A percentile compares a stretch with the other conserved stretches of the same genome.
These are phyloP conservation scores for Oscheius sp. DNA, from an alignment of 2,888 invertebrate genomes.

Conservation along the genomic window DNA sequence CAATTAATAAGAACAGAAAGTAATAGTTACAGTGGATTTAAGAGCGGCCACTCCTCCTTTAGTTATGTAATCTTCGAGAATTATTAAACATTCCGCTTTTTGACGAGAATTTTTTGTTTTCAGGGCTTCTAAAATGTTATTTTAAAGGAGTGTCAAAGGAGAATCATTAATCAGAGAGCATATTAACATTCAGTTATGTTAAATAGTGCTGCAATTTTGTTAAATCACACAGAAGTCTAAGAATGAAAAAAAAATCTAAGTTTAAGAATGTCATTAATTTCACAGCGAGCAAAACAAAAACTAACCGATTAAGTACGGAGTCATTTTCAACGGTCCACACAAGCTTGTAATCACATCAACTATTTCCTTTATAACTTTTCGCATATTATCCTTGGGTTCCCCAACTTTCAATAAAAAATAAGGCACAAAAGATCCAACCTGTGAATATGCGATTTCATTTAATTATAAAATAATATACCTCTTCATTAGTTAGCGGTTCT, in stretches of 20 bases:
- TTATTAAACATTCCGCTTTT: conserved; percentile 93
- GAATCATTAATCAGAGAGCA: too few relatives aligned
- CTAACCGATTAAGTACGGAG: conserved; percentile 50
- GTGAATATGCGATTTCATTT: conserved; percentile 73
- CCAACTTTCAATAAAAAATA: conserved; percentile 88
- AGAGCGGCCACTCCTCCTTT: conserved; percentile 80
- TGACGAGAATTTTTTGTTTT: conserved; percentile 97
- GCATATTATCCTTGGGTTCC: conserved; percentile 60
- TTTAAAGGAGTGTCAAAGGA: too few relatives aligned
- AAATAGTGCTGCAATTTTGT: too few relatives aligned
- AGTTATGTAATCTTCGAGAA: conserved; percentile 83
- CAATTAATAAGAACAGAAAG: not conserved
- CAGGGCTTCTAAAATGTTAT: conserved; percentile 82
- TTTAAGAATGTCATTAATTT: too few relatives aligned
- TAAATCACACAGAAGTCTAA: too few relatives aligned
- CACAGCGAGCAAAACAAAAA: conserved; percentile 3
- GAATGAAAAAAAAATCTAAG: too few relatives aligned
- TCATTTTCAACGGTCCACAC: conserved; percentile 53
- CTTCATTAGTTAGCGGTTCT: conserved; percentile 80
- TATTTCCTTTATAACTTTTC: conserved; percentile 48
- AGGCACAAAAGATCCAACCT: conserved; percentile 92
- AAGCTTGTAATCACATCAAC: conserved; percentile 49
- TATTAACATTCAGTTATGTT: too few relatives aligned
- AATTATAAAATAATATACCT: conserved; percentile 76
- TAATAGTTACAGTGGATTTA: conserved; percentile 78